These are phyloP conservation scores for Acrocyrtus sp. DNA, from an alignment of 2,888 invertebrate genomes.

Conservation along the genomic window DNA sequence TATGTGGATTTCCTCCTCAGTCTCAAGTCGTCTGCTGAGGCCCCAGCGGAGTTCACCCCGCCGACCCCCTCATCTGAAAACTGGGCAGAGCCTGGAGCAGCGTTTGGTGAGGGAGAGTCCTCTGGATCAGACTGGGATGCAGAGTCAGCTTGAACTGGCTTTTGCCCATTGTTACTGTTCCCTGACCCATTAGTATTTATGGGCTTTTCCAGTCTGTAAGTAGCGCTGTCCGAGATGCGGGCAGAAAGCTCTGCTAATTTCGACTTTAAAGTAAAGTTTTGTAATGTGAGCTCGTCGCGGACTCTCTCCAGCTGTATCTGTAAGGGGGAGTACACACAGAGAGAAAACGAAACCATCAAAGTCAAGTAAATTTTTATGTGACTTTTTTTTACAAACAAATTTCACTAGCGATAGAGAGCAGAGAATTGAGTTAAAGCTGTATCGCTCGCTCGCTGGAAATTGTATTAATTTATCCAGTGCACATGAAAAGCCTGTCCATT, in stretches of 20 bases:
- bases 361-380: not conserved
- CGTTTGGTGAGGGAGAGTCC: slow-evolving; percentile 11
- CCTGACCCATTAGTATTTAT: slow-evolving; percentile 25
- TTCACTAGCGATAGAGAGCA: too few species aligned
- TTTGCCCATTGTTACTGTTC: not conserved
- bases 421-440: too few species aligned
- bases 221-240: slow-evolving; percentile 63
- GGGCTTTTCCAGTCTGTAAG: slow-evolving; percentile 63
- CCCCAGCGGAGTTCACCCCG: slow-evolving; percentile 30
- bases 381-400: not conserved
- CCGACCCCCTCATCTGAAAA: slow-evolving; percentile 52
- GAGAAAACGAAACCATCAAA: too few species aligned
- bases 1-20: slow-evolving; percentile 64
- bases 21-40: slow-evolving; percentile 57
- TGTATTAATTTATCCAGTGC: too few species aligned
- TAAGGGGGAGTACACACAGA: slow-evolving; percentile 22
- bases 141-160: not conserved
- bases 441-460: too few species aligned
- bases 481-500: too few species aligned
- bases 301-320: slow-evolving; percentile 65
- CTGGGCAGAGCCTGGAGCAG: slow-evolving; percentile 25
- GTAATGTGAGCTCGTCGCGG: slow-evolving; percentile 64
- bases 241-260: slow-evolving; percentile 64
- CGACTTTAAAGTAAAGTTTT: slow-evolving; percentile 64
- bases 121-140: not conserved